Evolutionary conservation across 1,140 invertebrate species (phyloP), one percentile per base, ranked within the genome.

Genomic region (Zaprionus tsacasi): DNA sequence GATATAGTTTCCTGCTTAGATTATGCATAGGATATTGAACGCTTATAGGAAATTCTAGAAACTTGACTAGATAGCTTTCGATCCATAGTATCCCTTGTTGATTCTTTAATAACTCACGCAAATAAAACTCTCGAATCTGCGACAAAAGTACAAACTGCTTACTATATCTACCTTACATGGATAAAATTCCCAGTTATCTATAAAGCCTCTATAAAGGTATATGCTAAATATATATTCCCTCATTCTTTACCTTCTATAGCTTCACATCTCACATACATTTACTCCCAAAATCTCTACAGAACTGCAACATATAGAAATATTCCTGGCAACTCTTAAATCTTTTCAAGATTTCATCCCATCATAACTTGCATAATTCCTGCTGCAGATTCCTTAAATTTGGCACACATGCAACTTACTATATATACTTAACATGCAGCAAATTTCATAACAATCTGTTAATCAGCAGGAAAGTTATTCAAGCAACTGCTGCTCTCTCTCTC

Each of bases 391-490:
- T 25, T 21, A 50, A 50, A 50, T 21, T 50, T 25, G 3, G 4
- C 45, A 12, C 45, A 50, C 10, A 12, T 4, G 17, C 10, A 11
- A 10, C 45, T 50, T 25, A 1, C 5, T 12, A 12, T 1, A 50
- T 50, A 17, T n/a, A 50, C 45, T 50, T 11, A 25, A 50, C 15
- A 21, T 50, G 17, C 45, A 12, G 17, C 15, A 50, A 50, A 50
- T 50, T 50, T 25, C 17, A 17, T 21, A 50, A 50, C 45, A 50
- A 50, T 50, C 45, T 50, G 45, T 50, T 50, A 50, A 50, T 50
- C 17, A 50, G 45, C 45, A 25, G 45, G 0, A 17, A 25, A 50
- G 10, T 21, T 25, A 17, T 50, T 25, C 17, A 50, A 21, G 45
- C 45, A 50, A 12, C 10, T 50, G 45, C 45, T 2, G 45, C 45